Conservation (phyloP, 1,140 invertebrate genomes). For the Drosophila trapezifrons region DNA sequence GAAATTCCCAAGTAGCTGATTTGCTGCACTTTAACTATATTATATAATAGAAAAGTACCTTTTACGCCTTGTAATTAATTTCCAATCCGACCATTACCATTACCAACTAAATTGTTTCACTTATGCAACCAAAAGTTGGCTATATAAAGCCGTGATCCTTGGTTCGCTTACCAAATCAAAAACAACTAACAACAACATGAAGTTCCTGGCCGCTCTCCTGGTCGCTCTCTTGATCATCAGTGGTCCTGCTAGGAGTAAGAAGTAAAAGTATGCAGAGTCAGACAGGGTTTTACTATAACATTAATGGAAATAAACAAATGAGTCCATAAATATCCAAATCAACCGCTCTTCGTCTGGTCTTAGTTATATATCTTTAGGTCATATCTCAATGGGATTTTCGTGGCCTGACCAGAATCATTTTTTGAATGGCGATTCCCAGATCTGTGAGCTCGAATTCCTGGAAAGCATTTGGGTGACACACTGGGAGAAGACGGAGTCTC, state of each 20-base stretch:
- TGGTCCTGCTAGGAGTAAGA: too few relatives aligned
- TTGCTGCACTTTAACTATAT: too few relatives aligned
- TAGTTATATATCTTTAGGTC: constrained; percentile 29
- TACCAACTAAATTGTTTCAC: neutral
- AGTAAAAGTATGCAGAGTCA: too few relatives aligned
- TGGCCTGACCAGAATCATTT: constrained; percentile 34
- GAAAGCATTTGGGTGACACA: constrained; percentile 56
- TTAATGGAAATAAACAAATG: constrained; percentile 29
- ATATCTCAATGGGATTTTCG: constrained; percentile 54
- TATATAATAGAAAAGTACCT: too few relatives aligned
- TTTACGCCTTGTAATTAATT: too few relatives aligned
- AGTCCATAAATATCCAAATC: constrained; percentile 41
- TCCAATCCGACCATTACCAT: neutral
- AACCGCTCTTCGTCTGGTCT: constrained; percentile 4
- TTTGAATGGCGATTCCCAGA: constrained; percentile 46
- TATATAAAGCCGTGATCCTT: neutral
- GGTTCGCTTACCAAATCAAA: too few relatives aligned
- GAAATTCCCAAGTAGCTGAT: too few relatives aligned
- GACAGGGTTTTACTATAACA: too few relatives aligned
- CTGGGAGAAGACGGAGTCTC: constrained; percentile 10
- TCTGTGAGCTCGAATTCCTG: constrained; percentile 33
- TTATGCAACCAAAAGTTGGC: neutral
- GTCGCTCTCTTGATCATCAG: too few relatives aligned
- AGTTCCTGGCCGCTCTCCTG: neutral
- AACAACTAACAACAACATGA: neutral